Percentiles rank a stretch among this genome's conserved stretches.
phyloP scores from a whole-genome alignment of 2,888 invertebrate species.

The Erebia ligea region DNA sequence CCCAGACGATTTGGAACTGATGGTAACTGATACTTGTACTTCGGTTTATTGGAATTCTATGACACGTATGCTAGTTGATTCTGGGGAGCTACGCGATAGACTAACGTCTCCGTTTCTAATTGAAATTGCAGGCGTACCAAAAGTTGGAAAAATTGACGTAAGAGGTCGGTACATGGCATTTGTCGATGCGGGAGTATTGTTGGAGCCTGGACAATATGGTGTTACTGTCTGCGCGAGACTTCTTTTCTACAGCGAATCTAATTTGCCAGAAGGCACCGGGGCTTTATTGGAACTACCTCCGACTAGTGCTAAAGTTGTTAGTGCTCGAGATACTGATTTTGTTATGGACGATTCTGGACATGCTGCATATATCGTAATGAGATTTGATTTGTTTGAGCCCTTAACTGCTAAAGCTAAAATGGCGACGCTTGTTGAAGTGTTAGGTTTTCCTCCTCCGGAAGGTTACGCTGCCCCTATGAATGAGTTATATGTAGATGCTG shows the following conservation, averaged over 20 bases:
- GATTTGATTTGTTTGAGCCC: conserved; percentile 65
- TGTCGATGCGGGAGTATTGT: conserved; percentile 61
- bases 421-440: conserved; percentile 54
- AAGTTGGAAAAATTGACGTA: conserved; percentile 63
- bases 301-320: conserved; percentile 59
- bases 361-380: conserved; percentile 57
- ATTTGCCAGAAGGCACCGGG: conserved; percentile 53
- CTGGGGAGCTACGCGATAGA: conserved; percentile 50
- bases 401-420: conserved; percentile 60
- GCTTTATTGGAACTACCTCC: conserved; percentile 66
- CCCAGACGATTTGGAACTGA: conserved; percentile 53
- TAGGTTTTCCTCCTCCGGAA: conserved; percentile 58
- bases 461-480: conserved; percentile 50
- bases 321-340: conserved; percentile 55
- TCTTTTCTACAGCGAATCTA: conserved; percentile 55
- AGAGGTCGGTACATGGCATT: conserved; percentile 69
- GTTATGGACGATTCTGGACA: conserved; percentile 63
- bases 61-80: conserved; percentile 67
- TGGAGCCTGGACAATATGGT: conserved; percentile 62
- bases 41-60: conserved; percentile 71
- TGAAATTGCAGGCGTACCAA: conserved; percentile 73
- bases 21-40: conserved; percentile 50
- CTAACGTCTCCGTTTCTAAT: conserved; percentile 58
- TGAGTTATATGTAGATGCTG: conserved; percentile 50
- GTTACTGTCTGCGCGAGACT: conserved; percentile 61